Base-by-base conservation (phyloP, 2,888 invertebrate species). In the Eilema depressum region DNA sequence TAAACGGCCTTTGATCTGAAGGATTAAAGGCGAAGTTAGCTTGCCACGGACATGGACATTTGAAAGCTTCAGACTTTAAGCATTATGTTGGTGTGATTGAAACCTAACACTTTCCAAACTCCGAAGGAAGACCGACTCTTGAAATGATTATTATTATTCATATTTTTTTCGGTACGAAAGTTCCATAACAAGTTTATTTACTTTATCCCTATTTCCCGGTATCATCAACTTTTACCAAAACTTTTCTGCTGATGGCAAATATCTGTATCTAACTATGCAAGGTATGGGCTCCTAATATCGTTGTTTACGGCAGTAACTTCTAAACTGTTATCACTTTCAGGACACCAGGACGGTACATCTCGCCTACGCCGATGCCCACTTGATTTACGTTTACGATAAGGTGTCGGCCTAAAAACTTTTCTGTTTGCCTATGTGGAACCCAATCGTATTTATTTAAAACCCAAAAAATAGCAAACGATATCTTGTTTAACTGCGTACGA, bases 321-420 rank as follows among this genome's bases (percentile, higher is more conserved):
- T 85, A 86, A 91, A 90, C 85, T 91, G 90, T 92, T 93, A 92
- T 92, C 92, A 90, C 91, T 88, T 88, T 84, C 84, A 86, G 87
- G 87, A 87, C 88, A 88, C 88, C 84, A 84, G 77, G 84, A 70
- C 71, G 70, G 88, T 88, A 89, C 91, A 89, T 91, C 89, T 88
- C 85, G 83, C 88, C 85, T 86, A 88, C 85, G 81, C 87, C 91
- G 87, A 89, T 91, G 92, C 92, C 92, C 93, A 89, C 91, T 90
- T 93, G 93, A 93, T 93, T 93, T 93, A 93, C 92, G 86, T 83
- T 89, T 86, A 89, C 88, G 93, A 93, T 92, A 93, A 92, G 91
- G 91, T 91, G 89, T 85, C 91, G 89, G 88, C 92, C 92, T 90
- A 91, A 92, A 93, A 93, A 93, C 87, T 91, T 92, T 89, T 86